Base-by-base conservation (phyloP, 2,888 invertebrate genomes). In the Galerucella pusilla region DNA sequence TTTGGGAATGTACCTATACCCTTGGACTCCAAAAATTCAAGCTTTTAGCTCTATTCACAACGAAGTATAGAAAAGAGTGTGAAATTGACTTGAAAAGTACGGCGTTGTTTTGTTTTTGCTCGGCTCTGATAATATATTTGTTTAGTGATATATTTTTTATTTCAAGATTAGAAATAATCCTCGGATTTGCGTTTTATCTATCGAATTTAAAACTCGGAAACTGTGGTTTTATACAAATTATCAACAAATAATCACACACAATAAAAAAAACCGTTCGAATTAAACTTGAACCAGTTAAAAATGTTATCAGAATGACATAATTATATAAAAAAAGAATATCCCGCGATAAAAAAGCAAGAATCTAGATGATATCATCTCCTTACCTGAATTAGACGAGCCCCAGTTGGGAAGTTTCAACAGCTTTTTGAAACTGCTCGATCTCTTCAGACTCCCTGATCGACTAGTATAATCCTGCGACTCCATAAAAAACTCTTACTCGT, bases 401-500 rank as follows among this genome's bases (percentile, higher is more conserved):
- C 89, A 89, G 79, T 86, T 87, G 73, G 89, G 89, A 78, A 90
- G 85, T 83, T 90, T 90, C 76, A 90, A 86, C 68, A 90, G 86
- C 84, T 90, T 89, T 86, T 90, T 90, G 83, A 90, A 89, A 83
- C 89, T 89, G 84, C 89, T 90, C 81, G 89, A 90, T 76, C 90
- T 84, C 84, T 89, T 90, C 83, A 90, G 85, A 80, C 89, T 89
- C 70, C 88, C 88, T 73, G 88, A 87, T 76, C 88, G 84, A 69
- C 86, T 81, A 76, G 80, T 84, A 76, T 85, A 85, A 81, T 85
- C 85, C 80, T 84, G 84, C 35, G 83, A 79, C 83, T 85, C 85
- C 85, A 85, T 85, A 82, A 81, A 49, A 57, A 16, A 20, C 10
- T 20, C 45, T 46, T 59, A 74, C 16, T 49, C 67, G 74, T 46